A percentile compares a stretch with the other conserved stretches of the same genome.
Conservation (phyloP, 2,888 invertebrate genomes). For the Sminthurides aquaticus region DNA sequence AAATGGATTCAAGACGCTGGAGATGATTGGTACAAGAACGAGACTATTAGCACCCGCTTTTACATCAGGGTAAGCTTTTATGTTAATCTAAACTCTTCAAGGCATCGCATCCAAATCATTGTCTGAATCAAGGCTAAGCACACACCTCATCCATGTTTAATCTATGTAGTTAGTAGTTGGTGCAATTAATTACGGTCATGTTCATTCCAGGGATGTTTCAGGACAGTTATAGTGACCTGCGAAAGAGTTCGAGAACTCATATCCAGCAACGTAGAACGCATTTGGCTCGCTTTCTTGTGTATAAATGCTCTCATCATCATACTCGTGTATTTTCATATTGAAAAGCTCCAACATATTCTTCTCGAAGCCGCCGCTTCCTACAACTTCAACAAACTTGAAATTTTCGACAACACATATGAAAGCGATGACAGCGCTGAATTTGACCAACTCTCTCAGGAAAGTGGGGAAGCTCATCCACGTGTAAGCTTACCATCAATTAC, state of each 20-base stretch:
- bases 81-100: neutral
- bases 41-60: neutral
- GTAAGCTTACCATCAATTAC: too few relatives aligned
- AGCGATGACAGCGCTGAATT: conserved; percentile 21
- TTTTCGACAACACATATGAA: conserved; percentile 16
- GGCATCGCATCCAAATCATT: too few relatives aligned
- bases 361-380: conserved; percentile 13
- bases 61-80: neutral
- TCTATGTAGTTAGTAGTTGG: too few relatives aligned
- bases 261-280: conserved; percentile 4
- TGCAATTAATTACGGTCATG: too few relatives aligned
- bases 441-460: conserved; percentile 13
- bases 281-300: neutral
- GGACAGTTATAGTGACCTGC: neutral
- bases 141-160: too few relatives aligned
- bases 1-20: neutral
- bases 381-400: conserved; percentile 16
- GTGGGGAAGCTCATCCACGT: too few relatives aligned
- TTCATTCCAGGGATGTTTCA: conserved; percentile 11
- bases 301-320: conserved; percentile 9
- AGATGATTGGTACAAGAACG: neutral
- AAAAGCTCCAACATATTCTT: conserved; percentile 13
- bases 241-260: neutral
- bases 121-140: too few relatives aligned
- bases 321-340: conserved; percentile 14